phyloP scores from a whole-genome alignment of 2,113 vertebrate genomes.

The Fulica atra region DNA sequence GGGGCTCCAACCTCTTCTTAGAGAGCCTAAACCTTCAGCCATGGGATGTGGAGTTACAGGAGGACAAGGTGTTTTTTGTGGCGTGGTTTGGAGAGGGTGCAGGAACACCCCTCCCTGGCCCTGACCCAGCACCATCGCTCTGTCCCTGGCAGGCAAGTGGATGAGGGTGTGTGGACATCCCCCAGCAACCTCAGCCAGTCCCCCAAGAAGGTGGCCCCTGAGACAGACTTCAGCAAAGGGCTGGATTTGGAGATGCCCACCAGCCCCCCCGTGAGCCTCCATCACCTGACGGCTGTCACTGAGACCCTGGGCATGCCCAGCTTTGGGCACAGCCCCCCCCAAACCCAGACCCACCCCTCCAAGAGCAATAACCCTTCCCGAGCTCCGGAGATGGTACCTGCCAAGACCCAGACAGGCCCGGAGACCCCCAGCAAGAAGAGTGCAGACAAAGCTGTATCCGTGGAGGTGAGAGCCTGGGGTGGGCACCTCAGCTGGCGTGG shows the following conservation, averaged over 20 bases:
- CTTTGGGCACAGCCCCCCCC: slow-evolving; percentile 68
- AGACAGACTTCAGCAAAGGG: slow-evolving; percentile 83
- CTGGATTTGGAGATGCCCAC: slow-evolving; percentile 87
- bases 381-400: slow-evolving; percentile 67
- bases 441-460: slow-evolving; percentile 86
- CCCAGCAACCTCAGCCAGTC: slow-evolving; percentile 85
- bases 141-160: slow-evolving; percentile 83
- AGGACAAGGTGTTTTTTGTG: neutral
- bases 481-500: neutral
- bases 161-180: slow-evolving; percentile 87
- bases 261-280: slow-evolving; percentile 87
- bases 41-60: rapidly evolving
- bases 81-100: neutral
- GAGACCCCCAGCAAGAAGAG: slow-evolving; percentile 85
- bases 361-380: slow-evolving; percentile 78
- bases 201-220: slow-evolving; percentile 84
- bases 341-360: slow-evolving; percentile 71
- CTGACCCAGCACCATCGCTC: neutral
- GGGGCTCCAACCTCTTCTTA: neutral
- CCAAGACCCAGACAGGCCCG: slow-evolving; percentile 83
- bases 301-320: slow-evolving; percentile 64
- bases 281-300: slow-evolving; percentile 80
- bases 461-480: slow-evolving; percentile 80
- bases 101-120: rapidly evolving
- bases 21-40: neutral